Evolutionary conservation across 2,113 vertebrate genomes (phyloP).

Genomic region (Pimephales promelas): DNA sequence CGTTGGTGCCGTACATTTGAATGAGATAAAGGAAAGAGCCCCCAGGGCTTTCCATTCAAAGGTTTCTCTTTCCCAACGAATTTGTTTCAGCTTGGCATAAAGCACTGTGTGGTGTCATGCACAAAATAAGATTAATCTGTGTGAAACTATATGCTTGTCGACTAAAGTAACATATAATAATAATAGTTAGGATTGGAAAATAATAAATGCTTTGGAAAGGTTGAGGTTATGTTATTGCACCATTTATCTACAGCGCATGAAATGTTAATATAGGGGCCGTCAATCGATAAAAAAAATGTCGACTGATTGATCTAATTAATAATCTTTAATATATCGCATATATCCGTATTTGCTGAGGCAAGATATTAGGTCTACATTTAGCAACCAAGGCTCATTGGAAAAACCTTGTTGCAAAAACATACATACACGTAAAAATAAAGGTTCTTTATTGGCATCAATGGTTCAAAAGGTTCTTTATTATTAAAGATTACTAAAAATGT

Average conservation of each 20-base stretch:
- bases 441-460: no score
- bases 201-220: conserved; percentile 18
- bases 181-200: conserved; percentile 17
- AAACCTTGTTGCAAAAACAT: neutral
- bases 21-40: conserved; percentile 46
- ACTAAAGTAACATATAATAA: conserved; percentile 23
- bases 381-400: neutral
- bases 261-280: neutral
- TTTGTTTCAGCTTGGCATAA: conserved; percentile 35
- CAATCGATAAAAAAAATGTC: conserved; percentile 3
- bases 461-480: no score
- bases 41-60: conserved; percentile 37
- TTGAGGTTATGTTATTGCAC: conserved; percentile 31
- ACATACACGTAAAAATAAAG: no score
- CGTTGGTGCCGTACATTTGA: conserved; percentile 50
- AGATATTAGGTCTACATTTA: neutral
- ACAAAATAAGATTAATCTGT: conserved; percentile 42
- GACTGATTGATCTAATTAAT: neutral
- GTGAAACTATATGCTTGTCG: conserved; percentile 23
- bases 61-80: conserved; percentile 39
- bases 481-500: no score
- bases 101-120: conserved; percentile 31
- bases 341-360: neutral
- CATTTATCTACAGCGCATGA: neutral
- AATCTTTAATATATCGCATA: neutral